Evolutionary conservation across 2,113 vertebrate species (phyloP).

Genomic region (Phyllopteryx taeniolatus): DNA sequence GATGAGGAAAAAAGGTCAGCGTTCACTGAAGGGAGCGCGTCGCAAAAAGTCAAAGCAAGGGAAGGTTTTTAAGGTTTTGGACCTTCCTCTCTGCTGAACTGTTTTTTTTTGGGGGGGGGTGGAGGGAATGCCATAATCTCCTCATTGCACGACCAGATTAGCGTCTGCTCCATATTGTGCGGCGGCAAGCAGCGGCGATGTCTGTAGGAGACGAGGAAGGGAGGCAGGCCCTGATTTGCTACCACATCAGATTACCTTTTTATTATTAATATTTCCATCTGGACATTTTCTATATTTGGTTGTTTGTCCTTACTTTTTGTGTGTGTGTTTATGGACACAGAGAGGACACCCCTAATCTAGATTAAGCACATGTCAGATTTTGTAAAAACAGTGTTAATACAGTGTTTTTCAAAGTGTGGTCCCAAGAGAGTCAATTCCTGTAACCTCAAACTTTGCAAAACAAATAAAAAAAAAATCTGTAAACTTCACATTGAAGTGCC

Average conservation of each 20-base stretch:
- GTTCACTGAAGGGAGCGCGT: conserved; percentile 41
- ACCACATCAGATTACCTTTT: conserved; percentile 59
- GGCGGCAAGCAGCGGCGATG: conserved; percentile 45
- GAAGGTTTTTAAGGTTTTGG: conserved; percentile 17
- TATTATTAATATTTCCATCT: conserved; percentile 61
- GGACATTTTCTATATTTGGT: conserved; percentile 50
- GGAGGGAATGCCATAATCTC: conserved; percentile 55
- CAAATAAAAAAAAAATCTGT: too few species aligned
- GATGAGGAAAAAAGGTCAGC: conserved; percentile 61
- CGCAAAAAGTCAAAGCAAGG: conserved; percentile 9
- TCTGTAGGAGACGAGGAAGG: conserved; percentile 26
- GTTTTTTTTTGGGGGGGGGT: conserved; percentile 29
- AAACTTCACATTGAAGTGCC: too few species aligned
- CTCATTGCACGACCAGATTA: conserved; percentile 65
- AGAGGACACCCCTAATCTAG: conserved; percentile 28
- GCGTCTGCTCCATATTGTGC: conserved; percentile 67
- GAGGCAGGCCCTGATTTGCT: conserved; percentile 42
- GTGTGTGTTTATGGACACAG: conserved; percentile 30
- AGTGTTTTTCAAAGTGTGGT: background rate
- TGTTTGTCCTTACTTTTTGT: conserved; percentile 39
- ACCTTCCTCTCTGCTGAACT: conserved; percentile 38
- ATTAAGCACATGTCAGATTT: conserved; percentile 44
- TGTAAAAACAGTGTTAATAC: background rate
- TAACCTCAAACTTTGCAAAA: background rate
- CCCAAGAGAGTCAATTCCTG: background rate